Base-by-base conservation (phyloP, 2,797 vertebrate genomes). In the Echeneis naucrates region DNA sequence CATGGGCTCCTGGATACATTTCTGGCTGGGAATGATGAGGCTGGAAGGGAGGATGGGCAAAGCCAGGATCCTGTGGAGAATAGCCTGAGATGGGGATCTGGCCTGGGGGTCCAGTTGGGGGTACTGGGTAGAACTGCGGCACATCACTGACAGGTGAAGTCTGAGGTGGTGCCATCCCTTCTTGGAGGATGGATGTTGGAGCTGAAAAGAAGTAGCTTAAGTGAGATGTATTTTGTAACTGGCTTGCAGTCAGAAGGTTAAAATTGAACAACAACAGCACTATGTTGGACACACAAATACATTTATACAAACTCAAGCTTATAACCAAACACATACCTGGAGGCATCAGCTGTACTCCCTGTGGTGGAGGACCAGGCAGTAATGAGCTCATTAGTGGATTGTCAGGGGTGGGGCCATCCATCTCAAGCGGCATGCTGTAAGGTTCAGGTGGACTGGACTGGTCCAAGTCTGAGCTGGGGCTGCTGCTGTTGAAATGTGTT, bases 401-500 rank as follows among this genome's bases (percentile, higher is more conserved):
- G 67, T 96, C 95, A 6, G 91, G 74, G 2, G 93, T 53, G n/a
- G 84, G 83, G 8, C 88, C 86, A 0, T 85, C 91, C 24, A 85
- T 0, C 0, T 95, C 95, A 33, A 61, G 81, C 4, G 83, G 51
- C 17, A 77, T 76, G 72, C 52, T 92, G 30, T 88, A 90, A 52
- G 94, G 93, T 2, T 96, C 96, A 24, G 80, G 61, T 10, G 92
- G 95, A 74, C 92, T 95, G 14, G 55, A 45, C n/a, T 88, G 95
- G 35, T 97, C 98, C 23, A 92, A 56, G 14, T 99, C 97, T 0
- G 96, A 97, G 91, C 94, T 95, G 0, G 96, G 96, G 0, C 95
- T 96, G 82, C 94, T 95, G 82, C 94, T 96, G 0, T 87, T 86
- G 2, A 94, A 96, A 12, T 93, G 96, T 40, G 89, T 92, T 1